Base-by-base conservation (phyloP, 2,797 vertebrate species). In the Parauchenoglanis ngamensis region DNA sequence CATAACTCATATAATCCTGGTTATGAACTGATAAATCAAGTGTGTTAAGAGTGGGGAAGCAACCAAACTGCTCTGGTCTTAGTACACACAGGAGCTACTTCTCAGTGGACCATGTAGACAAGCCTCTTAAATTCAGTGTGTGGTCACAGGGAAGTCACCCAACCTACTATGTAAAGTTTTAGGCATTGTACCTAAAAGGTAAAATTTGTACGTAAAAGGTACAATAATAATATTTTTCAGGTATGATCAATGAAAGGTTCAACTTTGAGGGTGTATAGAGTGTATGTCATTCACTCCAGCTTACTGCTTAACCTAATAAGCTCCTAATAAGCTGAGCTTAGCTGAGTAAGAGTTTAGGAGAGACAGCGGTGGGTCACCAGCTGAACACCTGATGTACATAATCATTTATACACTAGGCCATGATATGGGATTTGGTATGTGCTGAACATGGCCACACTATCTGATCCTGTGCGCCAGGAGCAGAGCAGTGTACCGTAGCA, bases 401-500 rank as follows among this genome's bases (percentile, higher is more conserved):
- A 63, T 49, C 35, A 49, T 67, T 67, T 67, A 67, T 67, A 67
- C n/a, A 21, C 7, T 52, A 65, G 4, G 13, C 7, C 57, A 23
- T 7, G 11, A 35, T 19, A 63, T 65, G 63, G n/a, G 28, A 78
- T 19, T 35, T 35, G 65, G 65, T 82, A 83, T 75, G 81, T 63
- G 70, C 61, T 63, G 73, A 81, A 87, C 17, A 65, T 15, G 72
- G 35, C n/a, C 19, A 68, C 54, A 59, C 87, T 91, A 91, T 93
- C 90, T 90, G 90, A 92, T 92, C 81, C 75, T 73, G 83, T 40
- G 83, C 70, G 63, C 83, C 89, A 89, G 75, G 65, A 90, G 85
- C 89, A 90, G 81, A 88, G 80, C 88, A 91, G 88, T 88, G 91
- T 91, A 90, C 88, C 91, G 79, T 89, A 90, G 86, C 76, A 88